Evolutionary conservation across 2,888 invertebrate species (phyloP).

Genomic region (Notodromas monacha): DNA sequence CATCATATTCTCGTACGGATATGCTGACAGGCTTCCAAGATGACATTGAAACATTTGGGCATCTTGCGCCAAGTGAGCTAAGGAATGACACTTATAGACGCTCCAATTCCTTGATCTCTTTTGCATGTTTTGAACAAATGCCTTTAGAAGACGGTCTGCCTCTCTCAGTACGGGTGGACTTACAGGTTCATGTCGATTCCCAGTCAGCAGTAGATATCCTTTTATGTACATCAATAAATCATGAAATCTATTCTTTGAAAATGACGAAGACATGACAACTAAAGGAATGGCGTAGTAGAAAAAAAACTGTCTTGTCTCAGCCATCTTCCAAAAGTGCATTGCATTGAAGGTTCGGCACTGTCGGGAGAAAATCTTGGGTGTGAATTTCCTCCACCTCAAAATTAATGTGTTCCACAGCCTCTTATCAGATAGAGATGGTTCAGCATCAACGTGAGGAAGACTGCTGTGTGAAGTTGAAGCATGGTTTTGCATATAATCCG

Average conservation of each 20-base stretch:
- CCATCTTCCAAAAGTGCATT: conserved; percentile 4
- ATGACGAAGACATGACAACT: neutral
- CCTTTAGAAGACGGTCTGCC: neutral
- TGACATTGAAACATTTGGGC: conserved; percentile 1
- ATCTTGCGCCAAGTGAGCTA: conserved; percentile 2
- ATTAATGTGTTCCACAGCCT: neutral
- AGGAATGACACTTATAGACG: conserved; percentile 1
- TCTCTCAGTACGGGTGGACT: neutral
- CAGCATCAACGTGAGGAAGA: too few relatives aligned
- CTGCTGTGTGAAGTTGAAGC: neutral
- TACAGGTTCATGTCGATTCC: neutral
- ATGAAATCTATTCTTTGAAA: conserved; percentile 1
- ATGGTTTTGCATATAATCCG: neutral
- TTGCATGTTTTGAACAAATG: neutral
- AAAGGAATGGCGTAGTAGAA: conserved; percentile 1
- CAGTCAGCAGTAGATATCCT: neutral
- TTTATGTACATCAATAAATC: neutral
- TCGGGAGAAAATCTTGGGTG: conserved; percentile 1
- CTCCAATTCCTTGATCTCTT: neutral
- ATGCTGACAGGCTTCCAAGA: conserved; percentile 2
- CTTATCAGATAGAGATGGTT: neutral
- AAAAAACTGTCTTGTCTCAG: conserved; percentile 1
- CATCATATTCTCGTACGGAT: conserved; percentile 4
- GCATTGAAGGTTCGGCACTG: conserved; percentile 1
- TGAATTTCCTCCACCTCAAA: conserved; percentile 1